Conservation (phyloP, 2,113 vertebrate genomes). For the Heterochromis multidens region DNA sequence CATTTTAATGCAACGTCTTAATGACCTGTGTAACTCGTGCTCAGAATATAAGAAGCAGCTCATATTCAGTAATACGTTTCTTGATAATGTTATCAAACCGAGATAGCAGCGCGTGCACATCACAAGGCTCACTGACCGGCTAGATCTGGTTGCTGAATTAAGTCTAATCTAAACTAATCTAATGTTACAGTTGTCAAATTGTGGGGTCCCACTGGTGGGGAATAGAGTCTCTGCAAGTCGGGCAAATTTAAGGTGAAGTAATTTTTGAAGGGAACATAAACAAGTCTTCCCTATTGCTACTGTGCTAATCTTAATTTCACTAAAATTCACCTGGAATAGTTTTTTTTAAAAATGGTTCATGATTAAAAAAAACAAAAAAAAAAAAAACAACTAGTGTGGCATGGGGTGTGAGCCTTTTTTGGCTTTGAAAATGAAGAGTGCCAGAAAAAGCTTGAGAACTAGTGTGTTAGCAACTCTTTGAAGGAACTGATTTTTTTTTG, state of each 20-base stretch:
- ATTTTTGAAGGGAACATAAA: neutral
- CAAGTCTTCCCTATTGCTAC: neutral
- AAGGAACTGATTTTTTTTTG: no score
- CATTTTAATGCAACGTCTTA: neutral
- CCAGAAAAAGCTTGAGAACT: neutral
- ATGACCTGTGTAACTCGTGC: neutral
- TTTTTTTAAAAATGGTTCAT: no score
- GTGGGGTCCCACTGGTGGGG: neutral
- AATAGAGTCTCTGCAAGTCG: neutral
- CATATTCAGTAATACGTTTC: neutral
- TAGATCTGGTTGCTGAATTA: neutral
- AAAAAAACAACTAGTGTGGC: no score
- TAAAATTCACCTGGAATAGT: neutral
- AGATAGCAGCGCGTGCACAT: neutral
- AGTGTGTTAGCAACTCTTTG: neutral
- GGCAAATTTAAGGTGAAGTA: neutral
- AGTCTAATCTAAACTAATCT: neutral
- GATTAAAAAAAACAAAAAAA: no score
- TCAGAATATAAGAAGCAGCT: neutral
- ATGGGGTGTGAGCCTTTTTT: neutral
- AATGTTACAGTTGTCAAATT: neutral
- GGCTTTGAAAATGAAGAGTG: neutral
- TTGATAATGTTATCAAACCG: neutral
- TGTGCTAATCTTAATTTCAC: neutral
- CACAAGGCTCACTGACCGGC: neutral